Base-by-base conservation (phyloP, 37 sponge, comb jelly and placozoan genomes). In the Corticium candelabrum region DNA sequence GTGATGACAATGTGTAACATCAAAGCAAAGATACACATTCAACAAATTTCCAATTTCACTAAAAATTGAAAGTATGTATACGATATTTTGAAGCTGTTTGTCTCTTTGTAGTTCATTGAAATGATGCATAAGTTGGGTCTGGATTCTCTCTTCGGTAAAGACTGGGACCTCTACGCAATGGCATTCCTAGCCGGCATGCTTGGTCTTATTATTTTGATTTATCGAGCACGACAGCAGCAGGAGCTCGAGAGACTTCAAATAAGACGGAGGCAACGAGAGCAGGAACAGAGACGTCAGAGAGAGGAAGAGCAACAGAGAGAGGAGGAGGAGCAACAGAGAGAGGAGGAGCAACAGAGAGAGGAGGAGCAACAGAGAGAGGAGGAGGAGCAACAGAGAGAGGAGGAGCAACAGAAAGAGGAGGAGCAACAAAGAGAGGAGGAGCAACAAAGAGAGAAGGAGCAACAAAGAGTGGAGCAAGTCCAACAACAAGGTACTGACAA, bases 131-230 rank as follows among this genome's bases (percentile, higher is more conserved):
- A 5, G 41, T 41, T 68, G 85, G 74, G 57, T 38, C 27, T 78
- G 67, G 41, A 3, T 2, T 38, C 36, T 67, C 3, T 27, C 86
- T 87, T 89, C 84, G 76, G 68, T 68, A 87, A 72, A 72, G 37
- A 72, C 79, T 81, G 56, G 38, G 80, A 79, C 31, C 74, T 50
- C 50, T 70, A 78, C 5, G 80, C 80, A 35, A 39, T 39, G 1
- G 56, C 11, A 34, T 38, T 84, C 62, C 21, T 50, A 21, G 62
- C 15, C 62, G 21, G 15, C 62, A 27, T 50, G 62, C 62, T 50
- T 21, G 62, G 62, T 50, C 21, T 50, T 11, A 21, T 50, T 21
- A 11, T 50, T 21, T 21, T 50, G 15, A 50, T 50, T 50, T 21
- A 21, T 27, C 62, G 21, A 50, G 62, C 62, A 11, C 62, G 21